A percentile compares a stretch with the other conserved stretches of the same genome.
Evolutionary conservation across 2,797 vertebrate species (phyloP).

Genomic region (Sebastes flavidus): DNA sequence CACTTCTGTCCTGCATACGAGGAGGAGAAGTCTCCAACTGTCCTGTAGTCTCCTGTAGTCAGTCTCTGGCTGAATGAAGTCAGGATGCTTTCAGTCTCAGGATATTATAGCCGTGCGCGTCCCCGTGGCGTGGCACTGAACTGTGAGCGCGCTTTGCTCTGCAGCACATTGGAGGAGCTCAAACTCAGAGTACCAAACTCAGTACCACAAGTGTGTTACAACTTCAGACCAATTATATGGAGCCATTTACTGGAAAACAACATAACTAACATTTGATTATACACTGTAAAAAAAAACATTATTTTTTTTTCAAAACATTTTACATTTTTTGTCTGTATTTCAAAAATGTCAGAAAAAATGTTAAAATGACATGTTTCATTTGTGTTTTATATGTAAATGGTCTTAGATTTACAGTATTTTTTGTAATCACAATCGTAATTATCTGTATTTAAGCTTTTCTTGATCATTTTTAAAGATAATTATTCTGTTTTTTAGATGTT

Average conservation of each 20-base stretch:
- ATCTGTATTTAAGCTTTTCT: too few relatives aligned
- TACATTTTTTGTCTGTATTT: too few relatives aligned
- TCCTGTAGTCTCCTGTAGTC: slow-evolving; percentile 39
- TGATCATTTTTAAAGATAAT: too few relatives aligned
- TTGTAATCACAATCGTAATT: too few relatives aligned
- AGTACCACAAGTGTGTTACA: not conserved
- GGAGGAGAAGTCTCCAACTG: not conserved
- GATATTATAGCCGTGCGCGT: slow-evolving; percentile 69
- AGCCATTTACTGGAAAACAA: too few relatives aligned
- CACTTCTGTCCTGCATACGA: not conserved
- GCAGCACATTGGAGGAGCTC: not conserved
- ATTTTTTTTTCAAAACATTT: fast-evolving
- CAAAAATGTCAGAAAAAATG: too few relatives aligned
- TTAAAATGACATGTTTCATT: too few relatives aligned
- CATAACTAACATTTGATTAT: too few relatives aligned
- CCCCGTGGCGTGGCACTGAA: slow-evolving; percentile 28
- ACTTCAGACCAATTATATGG: not conserved
- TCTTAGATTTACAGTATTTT: too few relatives aligned
- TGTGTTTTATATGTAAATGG: too few relatives aligned
- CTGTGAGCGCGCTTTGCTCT: slow-evolving; percentile 51
- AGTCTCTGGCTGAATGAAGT: slow-evolving; percentile 55
- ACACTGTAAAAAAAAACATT: too few relatives aligned
- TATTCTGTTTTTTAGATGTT: too few relatives aligned
- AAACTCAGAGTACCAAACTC: not conserved
- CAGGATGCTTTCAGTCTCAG: slow-evolving; percentile 54